Evolutionary conservation across 2,888 invertebrate species (phyloP).

Genomic region (Drosophila seclusa): DNA sequence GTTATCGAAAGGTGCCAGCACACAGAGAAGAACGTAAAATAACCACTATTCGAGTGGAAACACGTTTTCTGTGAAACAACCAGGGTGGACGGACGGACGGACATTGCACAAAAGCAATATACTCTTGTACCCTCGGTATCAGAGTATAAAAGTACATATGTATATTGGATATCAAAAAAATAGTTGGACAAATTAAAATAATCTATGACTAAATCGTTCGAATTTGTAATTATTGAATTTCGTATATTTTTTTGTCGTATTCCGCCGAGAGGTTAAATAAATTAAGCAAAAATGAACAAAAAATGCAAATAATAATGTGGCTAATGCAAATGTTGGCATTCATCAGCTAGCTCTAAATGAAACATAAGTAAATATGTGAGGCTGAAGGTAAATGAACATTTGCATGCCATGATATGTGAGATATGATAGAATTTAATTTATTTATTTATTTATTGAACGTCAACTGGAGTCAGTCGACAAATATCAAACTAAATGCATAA

Average conservation of each 20-base stretch:
- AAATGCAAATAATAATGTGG: conserved; percentile 11
- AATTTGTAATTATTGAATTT: background rate
- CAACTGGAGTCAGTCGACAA: background rate
- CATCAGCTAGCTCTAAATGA: background rate
- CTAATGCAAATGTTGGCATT: conserved; percentile 10
- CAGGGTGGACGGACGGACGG: background rate
- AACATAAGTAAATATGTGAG: background rate
- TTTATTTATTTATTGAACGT: conserved; percentile 1
- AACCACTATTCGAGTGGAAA: background rate
- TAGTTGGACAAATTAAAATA: background rate
- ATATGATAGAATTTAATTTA: background rate
- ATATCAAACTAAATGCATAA: conserved; percentile 34
- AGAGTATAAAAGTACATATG: background rate
- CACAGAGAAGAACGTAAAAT: background rate
- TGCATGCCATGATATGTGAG: background rate
- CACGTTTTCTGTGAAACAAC: background rate
- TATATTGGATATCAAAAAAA: background rate
- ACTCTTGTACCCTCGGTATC: background rate
- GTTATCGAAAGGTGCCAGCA: background rate
- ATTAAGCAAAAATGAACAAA: background rate
- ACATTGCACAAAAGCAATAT: background rate
- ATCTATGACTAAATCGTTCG: background rate
- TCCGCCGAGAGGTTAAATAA: background rate
- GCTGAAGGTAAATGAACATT: conserved; percentile 6
- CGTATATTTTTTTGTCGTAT: background rate